Evolutionary conservation across 1,140 invertebrate genomes (phyloP), one percentile per base, ranked within the genome.

Genomic region (Dolichoris vasculosae): DNA sequence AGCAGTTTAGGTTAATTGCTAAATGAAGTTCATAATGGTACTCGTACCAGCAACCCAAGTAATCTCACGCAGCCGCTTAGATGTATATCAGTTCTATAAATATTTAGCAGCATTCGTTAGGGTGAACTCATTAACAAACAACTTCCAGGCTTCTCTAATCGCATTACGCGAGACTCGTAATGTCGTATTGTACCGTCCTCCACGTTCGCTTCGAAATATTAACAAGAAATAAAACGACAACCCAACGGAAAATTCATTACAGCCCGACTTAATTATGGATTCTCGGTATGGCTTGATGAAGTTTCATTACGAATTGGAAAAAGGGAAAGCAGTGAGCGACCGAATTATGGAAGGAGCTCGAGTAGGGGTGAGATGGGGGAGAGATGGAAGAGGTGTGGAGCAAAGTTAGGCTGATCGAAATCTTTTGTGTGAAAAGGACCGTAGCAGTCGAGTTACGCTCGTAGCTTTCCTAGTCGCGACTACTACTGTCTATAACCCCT

Each of bases 371-470:
- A 43, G n/a, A 2, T 40, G 35, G 35, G n/a, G 8, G 55, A 43
- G 13, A 43, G 35, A 43, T 32, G 43, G 77, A 63, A 4, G 43
- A 38, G 23, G 79, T 32, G 46, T 8, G 35, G 17, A 6, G 17
- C 0, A 48, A 82, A 71, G 79, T 71, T 48, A 30, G 79, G n/a
- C 64, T 23, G 63, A 71, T 82, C 30, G 64, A 51, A 43, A 80
- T 80, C 78, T 67, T 63, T 79, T 79, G 55, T 79, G 20, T 11
- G 35, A 63, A 63, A 32, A 20, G 30, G n/a, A 73, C 69, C 32
- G 23, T 35, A 69, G 15, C 15, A 64, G 48, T 9, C 32, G 51
- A 59, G 79, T 32, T n/a, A 8, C 43, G 55, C 1, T 43, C 43
- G 17, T 43, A 43, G 69, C 69, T 43, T 43, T 73, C 40, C 15